Evolutionary conservation across 1,140 invertebrate genomes (phyloP), one percentile per base, ranked within the genome.

Genomic region (Microplitis demolitor): DNA sequence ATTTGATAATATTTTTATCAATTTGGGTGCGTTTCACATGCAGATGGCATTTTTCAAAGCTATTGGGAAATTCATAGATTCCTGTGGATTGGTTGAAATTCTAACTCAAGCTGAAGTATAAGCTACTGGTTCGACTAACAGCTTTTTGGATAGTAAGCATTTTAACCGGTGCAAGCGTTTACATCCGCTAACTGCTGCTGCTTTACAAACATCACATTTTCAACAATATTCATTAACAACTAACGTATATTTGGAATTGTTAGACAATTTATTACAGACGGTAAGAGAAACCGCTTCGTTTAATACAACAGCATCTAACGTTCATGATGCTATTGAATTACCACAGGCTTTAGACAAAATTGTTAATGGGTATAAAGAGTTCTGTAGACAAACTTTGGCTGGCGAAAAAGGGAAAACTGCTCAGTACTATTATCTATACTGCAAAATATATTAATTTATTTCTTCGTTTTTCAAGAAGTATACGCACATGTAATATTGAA

Each of bases 121-220:
- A 66, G 83, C 84, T 14, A 34, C 31, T 53, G 84, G 85, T n/a
- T 87, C 85, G 14, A 62, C 83, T 16, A 80, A 78, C 37, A 78
- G 82, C 45, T 84, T 87, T 73, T 53, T 87, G 13, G 75, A 75
- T 34, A 76, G 84, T 24, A 86, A 83, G 70, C 80, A 87, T 79
- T 87, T 81, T 71, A 87, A 85, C 74, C 69, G 85, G 11, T 86
- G 84, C 66, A 87, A 86, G 74, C 74, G 82, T 24, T 58, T 87
- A 67, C 82, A 88, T 78, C 81, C 79, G 6, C 66, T 86, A 37
- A 69, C 79, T 11, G 72, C 80, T 62, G 74, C 71, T 62, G 84
- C 79, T 16, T 80, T 87, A 54, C 76, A 84, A 78, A 78, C 69
- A 34, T 56, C 77, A n/a, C 78, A 82, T 66, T 77, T 81, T 67